A percentile compares a stretch with the other conserved stretches of the same genome.
Evolutionary conservation across 2,888 invertebrate species (phyloP).

Genomic region (Drosophila longiperda): DNA sequence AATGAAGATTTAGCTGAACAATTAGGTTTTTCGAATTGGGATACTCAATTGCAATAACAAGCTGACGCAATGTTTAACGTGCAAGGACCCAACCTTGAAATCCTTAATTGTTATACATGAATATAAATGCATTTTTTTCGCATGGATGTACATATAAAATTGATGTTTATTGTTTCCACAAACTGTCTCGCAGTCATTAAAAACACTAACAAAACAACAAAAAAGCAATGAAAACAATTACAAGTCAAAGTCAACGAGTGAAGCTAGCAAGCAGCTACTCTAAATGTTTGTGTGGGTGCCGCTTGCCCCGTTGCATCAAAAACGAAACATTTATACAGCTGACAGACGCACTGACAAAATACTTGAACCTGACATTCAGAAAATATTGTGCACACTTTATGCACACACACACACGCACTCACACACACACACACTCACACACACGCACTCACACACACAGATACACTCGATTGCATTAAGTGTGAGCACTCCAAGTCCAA

Average conservation of each 20-base stretch:
- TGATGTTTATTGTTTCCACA: slow-evolving; percentile 65
- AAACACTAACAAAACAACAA: slow-evolving; percentile 16
- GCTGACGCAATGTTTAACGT: slow-evolving; percentile 42
- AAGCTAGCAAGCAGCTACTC: slow-evolving; percentile 49
- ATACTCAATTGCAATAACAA: slow-evolving; percentile 6
- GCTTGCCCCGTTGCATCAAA: slow-evolving; percentile 31
- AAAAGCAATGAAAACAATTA: slow-evolving; percentile 61
- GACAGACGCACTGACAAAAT: slow-evolving; percentile 57
- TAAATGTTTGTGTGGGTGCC: slow-evolving; percentile 64
- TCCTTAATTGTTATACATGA: slow-evolving; percentile 70
- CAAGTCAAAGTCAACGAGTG: slow-evolving; percentile 73
- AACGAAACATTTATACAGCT: slow-evolving; percentile 8
- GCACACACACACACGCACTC: not conserved
- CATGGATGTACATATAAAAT: slow-evolving; percentile 24
- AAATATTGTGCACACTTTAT: slow-evolving; percentile 27
- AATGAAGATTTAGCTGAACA: slow-evolving; percentile 18
- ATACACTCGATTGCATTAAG: slow-evolving; percentile 36
- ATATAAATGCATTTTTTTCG: slow-evolving; percentile 7
- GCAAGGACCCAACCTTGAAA: slow-evolving; percentile 69
- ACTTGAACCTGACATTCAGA: slow-evolving; percentile 79
- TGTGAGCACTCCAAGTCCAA: slow-evolving; percentile 62
- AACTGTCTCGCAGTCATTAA: slow-evolving; percentile 39
- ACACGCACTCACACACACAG: not conserved
- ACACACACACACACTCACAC: not conserved
- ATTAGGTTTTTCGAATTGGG: slow-evolving; percentile 9